These are phyloP conservation scores for Montipora sp. DNA, from an alignment of 64 coral and sea anemone genomes.

Conservation along the genomic window DNA sequence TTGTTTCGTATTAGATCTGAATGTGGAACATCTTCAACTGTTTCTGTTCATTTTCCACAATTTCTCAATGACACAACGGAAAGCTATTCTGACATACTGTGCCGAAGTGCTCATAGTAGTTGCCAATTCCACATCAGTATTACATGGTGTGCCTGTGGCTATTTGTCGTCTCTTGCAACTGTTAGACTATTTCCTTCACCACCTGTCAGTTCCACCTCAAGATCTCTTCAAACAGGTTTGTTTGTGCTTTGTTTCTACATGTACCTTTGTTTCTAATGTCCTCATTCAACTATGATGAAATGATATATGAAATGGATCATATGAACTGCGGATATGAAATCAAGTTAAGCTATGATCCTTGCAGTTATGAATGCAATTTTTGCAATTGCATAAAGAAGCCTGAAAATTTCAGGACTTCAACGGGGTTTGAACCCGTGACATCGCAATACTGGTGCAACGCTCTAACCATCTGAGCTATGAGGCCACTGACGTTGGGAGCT, in stretches of 20 bases:
- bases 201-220: constrained; percentile 86
- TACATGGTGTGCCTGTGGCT: constrained; percentile 37
- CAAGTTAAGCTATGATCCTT: too few species aligned
- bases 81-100: constrained; percentile 66
- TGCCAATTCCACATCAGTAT: constrained; percentile 39
- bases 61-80: constrained; percentile 75
- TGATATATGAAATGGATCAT: too few species aligned
- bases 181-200: constrained; percentile 92
- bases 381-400: too few species aligned
- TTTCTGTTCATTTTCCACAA: constrained; percentile 95
- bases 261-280: neutral
- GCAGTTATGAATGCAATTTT: too few species aligned
- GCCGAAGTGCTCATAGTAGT: constrained; percentile 64
- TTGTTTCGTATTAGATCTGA: constrained; percentile 72
- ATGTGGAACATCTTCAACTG: constrained; percentile 94
- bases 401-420: too few species aligned
- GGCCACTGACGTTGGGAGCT: too few species aligned
- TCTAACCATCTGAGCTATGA: too few species aligned
- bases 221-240: constrained; percentile 92
- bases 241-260: neutral
- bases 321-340: too few species aligned
- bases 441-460: too few species aligned
- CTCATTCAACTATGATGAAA: too few species aligned
- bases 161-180: constrained; percentile 70
- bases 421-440: too few species aligned